Evolutionary conservation across 2,113 vertebrate genomes (phyloP), one percentile per base, ranked within the genome.

Genomic region (Limanda limanda): DNA sequence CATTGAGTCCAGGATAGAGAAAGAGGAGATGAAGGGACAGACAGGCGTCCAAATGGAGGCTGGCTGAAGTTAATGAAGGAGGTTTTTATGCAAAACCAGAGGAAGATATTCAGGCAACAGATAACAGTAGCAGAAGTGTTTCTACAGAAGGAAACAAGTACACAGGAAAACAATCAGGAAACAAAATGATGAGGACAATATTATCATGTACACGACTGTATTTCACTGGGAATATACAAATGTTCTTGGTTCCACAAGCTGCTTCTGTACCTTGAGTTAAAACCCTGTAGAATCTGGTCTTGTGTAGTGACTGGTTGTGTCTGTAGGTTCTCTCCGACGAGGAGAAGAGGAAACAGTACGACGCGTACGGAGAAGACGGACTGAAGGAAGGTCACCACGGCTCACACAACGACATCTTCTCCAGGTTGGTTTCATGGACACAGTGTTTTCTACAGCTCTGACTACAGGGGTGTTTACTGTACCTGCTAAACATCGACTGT

Each of bases 361-460:
- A 99, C 54, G 84, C 92, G 0, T 99, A 98, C 0, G 98, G 98
- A 63, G 98, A 99, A 86, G 98, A 99, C 31, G 98, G 98, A 9
- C 91, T 99, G 57, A 99, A 99, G 90, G 97, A 99, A 25, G 98
- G 98, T 21, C 97, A 97, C 88, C 97, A 98, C 78, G 93, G 96
- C 88, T 99, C 98, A 76, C 98, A 99, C 51, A 97, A 96, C 60
- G 98, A 99, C 82, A 98, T 99, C 90, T 99, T 99, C 93, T 99
- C 98, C 69, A 98, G 98, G 98, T 99, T 83, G 92, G 96, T 85
- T 35, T 57, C 62, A 4, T 15, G 47, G 18, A 51, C 14, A 51
- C 47, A 2, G 12, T 42, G 40, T 54, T 13, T 63, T 14, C 4
- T 20, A 20, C 12, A 15, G 14, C 9, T 17, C 0, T 13, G 1